Conservation (phyloP, 2,888 invertebrate genomes). For the Hedychridium roseum region DNA sequence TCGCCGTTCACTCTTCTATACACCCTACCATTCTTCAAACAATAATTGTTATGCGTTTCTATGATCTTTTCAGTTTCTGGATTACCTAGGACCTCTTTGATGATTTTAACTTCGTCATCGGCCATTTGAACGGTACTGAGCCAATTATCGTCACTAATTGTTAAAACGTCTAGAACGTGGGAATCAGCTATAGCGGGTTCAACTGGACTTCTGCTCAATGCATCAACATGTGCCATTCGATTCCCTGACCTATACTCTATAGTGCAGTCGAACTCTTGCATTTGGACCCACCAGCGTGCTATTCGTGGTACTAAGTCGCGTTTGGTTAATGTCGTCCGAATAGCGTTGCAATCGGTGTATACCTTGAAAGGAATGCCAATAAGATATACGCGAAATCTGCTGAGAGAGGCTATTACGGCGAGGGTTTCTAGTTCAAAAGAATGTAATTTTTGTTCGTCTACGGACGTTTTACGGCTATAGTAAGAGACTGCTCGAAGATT, state of each 20-base stretch:
- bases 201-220: background rate
- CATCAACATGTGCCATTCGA: background rate
- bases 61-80: background rate
- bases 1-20: background rate
- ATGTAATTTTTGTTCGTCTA: background rate
- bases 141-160: background rate
- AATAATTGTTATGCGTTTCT: background rate
- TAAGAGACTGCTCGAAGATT: background rate
- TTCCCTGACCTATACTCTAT: background rate
- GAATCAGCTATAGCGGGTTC: background rate
- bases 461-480: background rate
- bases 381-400: background rate
- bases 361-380: background rate
- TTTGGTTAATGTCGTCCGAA: background rate
- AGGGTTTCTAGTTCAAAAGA: background rate
- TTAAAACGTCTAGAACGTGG: background rate
- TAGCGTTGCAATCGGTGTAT: background rate
- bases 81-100: background rate
- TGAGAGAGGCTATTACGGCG: background rate
- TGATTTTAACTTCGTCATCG: background rate
- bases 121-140: background rate
- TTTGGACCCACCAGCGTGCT: background rate
- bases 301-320: background rate
- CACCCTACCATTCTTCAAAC: background rate
- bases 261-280: background rate